These are phyloP conservation scores for Choreutis nemorana DNA, from an alignment of 2,888 invertebrate species.

Conservation along the genomic window DNA sequence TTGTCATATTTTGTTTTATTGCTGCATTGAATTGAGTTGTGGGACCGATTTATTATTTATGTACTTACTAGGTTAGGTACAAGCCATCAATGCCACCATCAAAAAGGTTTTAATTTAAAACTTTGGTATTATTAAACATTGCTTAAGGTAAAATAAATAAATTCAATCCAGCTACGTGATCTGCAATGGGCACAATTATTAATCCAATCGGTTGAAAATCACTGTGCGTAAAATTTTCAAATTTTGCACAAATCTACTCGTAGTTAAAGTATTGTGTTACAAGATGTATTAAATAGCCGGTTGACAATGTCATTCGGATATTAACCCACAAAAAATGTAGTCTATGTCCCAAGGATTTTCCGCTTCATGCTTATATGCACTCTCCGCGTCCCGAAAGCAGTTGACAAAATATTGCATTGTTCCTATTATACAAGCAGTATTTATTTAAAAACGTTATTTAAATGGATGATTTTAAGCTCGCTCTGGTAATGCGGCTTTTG, in stretches of 20 bases:
- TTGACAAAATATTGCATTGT: slow-evolving; percentile 68
- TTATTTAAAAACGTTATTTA: slow-evolving; percentile 67
- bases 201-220: slow-evolving; percentile 52
- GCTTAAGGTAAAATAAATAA: too few relatives aligned
- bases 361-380: slow-evolving; percentile 63
- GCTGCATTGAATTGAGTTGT: slow-evolving; percentile 9
- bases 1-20: slow-evolving; percentile 66
- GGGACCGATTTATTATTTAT: neutral
- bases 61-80: too few relatives aligned
- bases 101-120: too few relatives aligned
- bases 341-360: slow-evolving; percentile 65
- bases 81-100: too few relatives aligned
- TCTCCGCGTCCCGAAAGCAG: slow-evolving; percentile 56
- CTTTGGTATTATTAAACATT: too few relatives aligned
- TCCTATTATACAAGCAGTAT: slow-evolving; percentile 62
- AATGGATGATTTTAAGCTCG: slow-evolving; percentile 65
- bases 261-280: slow-evolving; percentile 65
- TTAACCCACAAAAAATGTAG: slow-evolving; percentile 65
- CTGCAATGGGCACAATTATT: slow-evolving; percentile 16
- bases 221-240: slow-evolving; percentile 57
- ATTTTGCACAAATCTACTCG: slow-evolving; percentile 65
- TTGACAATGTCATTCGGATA: slow-evolving; percentile 66
- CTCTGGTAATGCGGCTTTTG: slow-evolving; percentile 52
- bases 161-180: neutral
- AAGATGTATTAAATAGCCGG: slow-evolving; percentile 62